Evolutionary conservation across 2,113 vertebrate genomes (phyloP), one percentile per base, ranked within the genome.

Genomic region (Clarias batrachus): DNA sequence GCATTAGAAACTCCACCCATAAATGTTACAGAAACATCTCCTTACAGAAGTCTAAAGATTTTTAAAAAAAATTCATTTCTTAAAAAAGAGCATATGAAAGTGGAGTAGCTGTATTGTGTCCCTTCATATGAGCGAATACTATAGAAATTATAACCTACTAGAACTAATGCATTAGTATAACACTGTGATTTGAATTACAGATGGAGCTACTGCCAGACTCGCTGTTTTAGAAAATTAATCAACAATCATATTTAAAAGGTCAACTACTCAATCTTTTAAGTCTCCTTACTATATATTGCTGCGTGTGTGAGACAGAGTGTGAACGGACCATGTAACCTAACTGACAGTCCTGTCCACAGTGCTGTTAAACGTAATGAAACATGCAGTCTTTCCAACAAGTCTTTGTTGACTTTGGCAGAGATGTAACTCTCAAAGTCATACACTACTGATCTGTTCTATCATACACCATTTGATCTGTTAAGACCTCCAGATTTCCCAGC

Each of bases 371-470:
- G 59, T 83, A 83, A 56, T 83, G 63, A 82, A 63, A 82, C 25
- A 56, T 27, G 25, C 63, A 66, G 48, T 30, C 33, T 68, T 82
- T 82, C 62, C 41, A 82, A 21, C 62, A 48, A 54, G 63, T 68
- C 62, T 65, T 83, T 68, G 65, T 70, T 83, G 48, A 81, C 19
- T 37, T 81, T 81, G 78, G 78, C 78, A 62, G 19, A 62, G 19
- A 37, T 19, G 11, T 60, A 62, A 81, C 78, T 83, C 62, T 54
- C 48, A 68, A 66, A 56, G 81, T 70, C 81, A 70, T 30, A 70
- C n/a, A 48, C 65, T 54, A 70, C 81, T 83, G 81, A 57, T 83
- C 33, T 85, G 71, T 65, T 85, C 12, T 27, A 85, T 17, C 70
- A 74, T 74, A 54, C 56, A 85, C 62, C 63, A 68, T 80, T 56